Base-by-base conservation (phyloP, 1,140 invertebrate genomes). In the Lycorma delicatula region DNA sequence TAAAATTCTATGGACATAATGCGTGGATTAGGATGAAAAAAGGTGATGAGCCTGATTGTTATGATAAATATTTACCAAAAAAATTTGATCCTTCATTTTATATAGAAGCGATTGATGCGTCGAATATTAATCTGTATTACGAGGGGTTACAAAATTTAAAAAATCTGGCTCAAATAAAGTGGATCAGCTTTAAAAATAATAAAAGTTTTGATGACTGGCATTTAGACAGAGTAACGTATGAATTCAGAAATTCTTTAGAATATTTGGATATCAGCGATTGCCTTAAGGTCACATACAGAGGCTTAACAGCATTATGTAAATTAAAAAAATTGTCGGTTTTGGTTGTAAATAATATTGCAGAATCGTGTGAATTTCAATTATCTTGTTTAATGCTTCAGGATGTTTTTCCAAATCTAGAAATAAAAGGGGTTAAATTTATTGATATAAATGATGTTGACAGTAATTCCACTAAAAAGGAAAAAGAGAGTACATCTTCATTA, bases 261-360 rank as follows among this genome's bases (percentile, higher is more conserved):
- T 79, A 87, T 60, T 70, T 93, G 6, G 87, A 93, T 71, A 65
- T 93, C 1, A 82, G 83, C 56, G 75, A 79, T 44, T 89, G 87
- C 67, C 72, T 75, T 7, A 70, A 75, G 20, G 70, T 91, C 27
- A 82, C 84, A 3, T 77, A 81, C 54, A 72, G 74, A 61, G 85
- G 85, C 18, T 64, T 92, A 11, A 73, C 79, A 25, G 79, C 78
- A 48, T 60, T 91, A 0, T 83, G 85, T 60, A 80, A 77, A 62
- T 66, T 85, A 54, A 67, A 60, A 1, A 68, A 74, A 9, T 71
- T 85, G 5, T 80, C 80, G 64, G 71, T 70, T 27, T 63, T 85
- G 1, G 75, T 77, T 55, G 60, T 84, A 11, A 69, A 76, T 60
- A 71, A 76, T 68, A 71, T 76, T 20, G 68, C 72, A 49, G 58